phyloP scores from a whole-genome alignment of 2,888 invertebrate genomes.

The Drosophila neutralis region DNA sequence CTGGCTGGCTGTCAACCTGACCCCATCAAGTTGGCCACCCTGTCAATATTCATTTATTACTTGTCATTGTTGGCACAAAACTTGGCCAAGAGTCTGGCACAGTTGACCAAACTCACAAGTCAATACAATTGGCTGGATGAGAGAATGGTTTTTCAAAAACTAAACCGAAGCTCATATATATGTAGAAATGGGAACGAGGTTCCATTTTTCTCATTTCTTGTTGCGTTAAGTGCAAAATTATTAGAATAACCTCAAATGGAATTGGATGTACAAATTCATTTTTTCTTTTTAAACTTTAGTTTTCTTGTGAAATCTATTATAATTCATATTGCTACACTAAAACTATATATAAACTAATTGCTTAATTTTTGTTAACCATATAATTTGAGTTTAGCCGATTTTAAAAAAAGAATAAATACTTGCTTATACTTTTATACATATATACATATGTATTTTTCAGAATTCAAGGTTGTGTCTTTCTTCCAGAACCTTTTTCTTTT shows the following conservation, averaged over 20 bases:
- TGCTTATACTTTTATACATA: too few species aligned
- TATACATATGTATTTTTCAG: neutral
- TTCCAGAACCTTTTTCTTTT: neutral
- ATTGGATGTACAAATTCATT: neutral
- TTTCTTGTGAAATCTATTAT: neutral
- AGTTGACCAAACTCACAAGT: conserved; percentile 32
- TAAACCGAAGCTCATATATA: neutral
- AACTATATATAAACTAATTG: neutral
- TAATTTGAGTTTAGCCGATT: neutral
- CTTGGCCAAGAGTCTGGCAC: conserved; percentile 41
- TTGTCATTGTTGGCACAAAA: conserved; percentile 62
- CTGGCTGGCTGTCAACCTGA: conserved; percentile 42
- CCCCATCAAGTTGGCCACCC: conserved; percentile 40
- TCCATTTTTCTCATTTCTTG: neutral
- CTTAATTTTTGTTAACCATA: neutral
- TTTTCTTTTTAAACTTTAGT: neutral
- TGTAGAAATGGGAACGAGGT: neutral
- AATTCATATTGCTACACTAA: neutral
- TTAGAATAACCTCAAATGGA: neutral
- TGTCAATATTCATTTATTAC: conserved; percentile 80
- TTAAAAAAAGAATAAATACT: neutral
- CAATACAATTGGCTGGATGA: neutral
- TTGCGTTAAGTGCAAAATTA: neutral
- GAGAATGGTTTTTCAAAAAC: neutral
- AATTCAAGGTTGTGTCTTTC: neutral